Evolutionary conservation across 2,888 invertebrate genomes (phyloP), one percentile per base, ranked within the genome.

Genomic region (Watsonalla cultraria): DNA sequence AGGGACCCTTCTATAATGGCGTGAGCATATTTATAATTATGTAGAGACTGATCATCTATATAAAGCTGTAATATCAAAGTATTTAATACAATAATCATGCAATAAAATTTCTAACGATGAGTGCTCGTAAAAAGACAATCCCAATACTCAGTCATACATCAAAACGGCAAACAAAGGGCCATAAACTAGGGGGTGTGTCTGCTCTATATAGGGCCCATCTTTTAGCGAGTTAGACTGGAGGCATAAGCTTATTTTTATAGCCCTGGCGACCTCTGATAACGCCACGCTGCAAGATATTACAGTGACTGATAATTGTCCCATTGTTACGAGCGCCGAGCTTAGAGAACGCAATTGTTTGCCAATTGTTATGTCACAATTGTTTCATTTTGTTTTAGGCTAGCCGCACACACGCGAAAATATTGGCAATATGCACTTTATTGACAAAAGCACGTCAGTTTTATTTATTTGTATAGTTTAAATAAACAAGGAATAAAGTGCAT

Each of bases 181-280:
- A 63, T 64, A 59, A 37, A 53, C 56, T 48, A 60, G 58, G 66
- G 62, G 64, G 64, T 59, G 56, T 58, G 72, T 55, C 76, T 66
- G 53, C 80, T 80, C 82, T 68, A 69, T 76, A 75, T 35, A 55
- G 37, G 51, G 61, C 55, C 61, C 65, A 60, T 69, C 75, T 75
- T 76, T 74, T 65, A 69, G 64, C 65, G 78, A 76, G 84, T 84
- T 84, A 86, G 88, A 87, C 80, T 75, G 77, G 77, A 78, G 84
- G 74, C 89, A 87, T 90, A 90, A 90, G 89, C 90, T 89, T 78
- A 79, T 89, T 90, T 90, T 90, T 90, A 90, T 90, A 82, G 89
- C 84, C 74, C 90, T 90, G 90, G 68, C 80, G 74, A 68, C 68
- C 65, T 66, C 76, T 70, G 90, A 90, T 90, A 90, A 78, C 82